Evolutionary conservation across 2,888 invertebrate genomes (phyloP), one percentile per base, ranked within the genome.

Genomic region (Melipona beecheii): DNA sequence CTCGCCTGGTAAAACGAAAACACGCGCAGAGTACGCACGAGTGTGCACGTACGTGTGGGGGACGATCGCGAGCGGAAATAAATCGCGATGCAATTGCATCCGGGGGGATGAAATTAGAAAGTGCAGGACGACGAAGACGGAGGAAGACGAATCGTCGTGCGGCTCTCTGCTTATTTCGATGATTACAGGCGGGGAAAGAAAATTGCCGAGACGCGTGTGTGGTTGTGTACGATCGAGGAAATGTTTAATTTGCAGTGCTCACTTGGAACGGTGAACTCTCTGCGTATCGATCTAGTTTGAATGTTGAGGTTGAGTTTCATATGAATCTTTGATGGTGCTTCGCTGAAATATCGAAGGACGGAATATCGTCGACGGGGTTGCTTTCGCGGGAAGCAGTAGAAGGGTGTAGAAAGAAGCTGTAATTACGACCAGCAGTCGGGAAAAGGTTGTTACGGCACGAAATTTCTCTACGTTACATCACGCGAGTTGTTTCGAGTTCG

Each of bases 151-250:
- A 13, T 36, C 43, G 17, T 21, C 43, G 17, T 21, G 43, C 43
- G 43, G 9, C 43, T 43, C 31, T 72, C 50, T 62, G 72, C 11
- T 73, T 50, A 73, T 73, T 62, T 52, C 62, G 50, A 73, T 73
- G 60, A 73, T 60, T 62, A 52, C 27, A 49, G 36, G 9, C 1
- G 36, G 9, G 43, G 43, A 31, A 43, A 62, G 31, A 31, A 21
- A 62, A 73, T 73, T 73, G 60, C 49, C 43, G 19, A 43, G 43
- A 43, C 13, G 27, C 21, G 36, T 36, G 36, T 27, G 27, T 27
- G 27, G 27, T 27, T 27, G 27, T 36, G 31, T 9, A 24, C 15
- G 11, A 13, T 43, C 4, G 21, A 13, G 50, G 19, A 3, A n/a
- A 58, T 13, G 49, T 49, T 62, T 62, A 31, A 73, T 62, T 62